Evolutionary conservation across 2,888 invertebrate genomes (phyloP), one percentile per base, ranked within the genome.

Genomic region (Hyposoter dolosus): DNA sequence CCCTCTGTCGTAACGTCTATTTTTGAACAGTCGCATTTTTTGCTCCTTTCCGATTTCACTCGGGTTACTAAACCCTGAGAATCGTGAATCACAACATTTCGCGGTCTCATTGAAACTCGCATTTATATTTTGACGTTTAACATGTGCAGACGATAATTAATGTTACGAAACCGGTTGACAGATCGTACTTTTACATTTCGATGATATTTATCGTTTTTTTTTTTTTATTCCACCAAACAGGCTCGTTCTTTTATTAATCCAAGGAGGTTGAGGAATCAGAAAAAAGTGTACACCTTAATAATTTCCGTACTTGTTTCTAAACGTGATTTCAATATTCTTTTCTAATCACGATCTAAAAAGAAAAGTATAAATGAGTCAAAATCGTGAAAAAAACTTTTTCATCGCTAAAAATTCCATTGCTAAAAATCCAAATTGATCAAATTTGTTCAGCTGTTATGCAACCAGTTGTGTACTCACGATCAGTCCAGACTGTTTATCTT

Each of bases 21-120:
- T 82, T 83, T 83, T 85, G 60, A 79, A 74, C 35, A 45, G n/a
- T n/a, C 63, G 65, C 23, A 35, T 47, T 82, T 81, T 72, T 63
- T 47, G 35, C 53, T 43, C 12, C 17, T 66, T 69, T 69, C 75
- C 28, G 3, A 10, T 60, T 28, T 60, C 28, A 28, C 28, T 12
- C 15, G 28, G 60, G 60, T 60, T 60, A 60, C 23, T 60, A 60
- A 60, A 60, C 28, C 15, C 15, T 60, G 12, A 15, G 28, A 60
- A 60, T 60, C 1, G 28, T 15, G 28, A 60, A 28, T 60, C 5
- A 1, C 23, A 28, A 28, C 15, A 0, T 60, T 60, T 28, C 60
- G 15, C 28, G 28, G 12, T 60, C 28, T 4, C 15, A 60, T 60
- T 5, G 28, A 60, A 60, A 60, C 28, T 60, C 15, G 60, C 60